Percentiles rank a stretch among this genome's conserved stretches.
phyloP scores from a whole-genome alignment of 2,888 invertebrate genomes.

The Drosophila bunnanda region DNA sequence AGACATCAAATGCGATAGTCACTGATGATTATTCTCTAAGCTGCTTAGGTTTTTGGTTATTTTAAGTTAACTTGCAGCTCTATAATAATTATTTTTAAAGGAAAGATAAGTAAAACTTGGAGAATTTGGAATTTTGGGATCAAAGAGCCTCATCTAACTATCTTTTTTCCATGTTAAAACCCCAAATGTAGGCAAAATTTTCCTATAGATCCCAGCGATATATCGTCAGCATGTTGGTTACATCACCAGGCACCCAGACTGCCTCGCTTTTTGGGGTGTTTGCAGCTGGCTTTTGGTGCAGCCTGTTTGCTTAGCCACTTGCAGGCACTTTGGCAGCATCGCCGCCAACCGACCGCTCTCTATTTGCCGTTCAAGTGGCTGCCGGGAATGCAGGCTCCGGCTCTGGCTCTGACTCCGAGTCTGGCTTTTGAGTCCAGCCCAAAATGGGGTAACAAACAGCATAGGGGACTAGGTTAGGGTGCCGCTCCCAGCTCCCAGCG shows the following conservation, averaged over 20 bases:
- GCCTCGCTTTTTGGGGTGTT: conserved; percentile 14
- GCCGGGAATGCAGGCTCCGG: conserved; percentile 6
- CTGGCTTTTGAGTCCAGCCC: conserved; percentile 5
- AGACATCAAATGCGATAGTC: background rate
- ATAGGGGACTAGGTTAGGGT: background rate
- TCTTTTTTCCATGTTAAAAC: too few relatives aligned
- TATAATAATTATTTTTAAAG: too few relatives aligned
- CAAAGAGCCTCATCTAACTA: too few relatives aligned
- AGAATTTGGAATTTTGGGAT: too few relatives aligned
- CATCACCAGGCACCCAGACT: conserved; percentile 1
- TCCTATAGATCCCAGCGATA: background rate
- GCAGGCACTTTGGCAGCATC: conserved; percentile 40
- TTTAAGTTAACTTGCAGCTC: too few relatives aligned
- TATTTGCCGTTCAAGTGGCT: conserved; percentile 27
- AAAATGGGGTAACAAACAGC: background rate
- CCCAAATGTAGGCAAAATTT: too few relatives aligned
- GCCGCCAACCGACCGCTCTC: conserved; percentile 10
- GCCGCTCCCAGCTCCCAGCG: background rate
- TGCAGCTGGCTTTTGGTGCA: conserved; percentile 22
- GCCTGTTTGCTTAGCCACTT: conserved; percentile 43
- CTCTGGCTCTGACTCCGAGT: background rate
- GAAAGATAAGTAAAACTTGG: background rate
- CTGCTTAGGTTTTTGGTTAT: too few relatives aligned
- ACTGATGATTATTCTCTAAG: too few relatives aligned
- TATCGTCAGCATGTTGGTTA: background rate